Evolutionary conservation across 2,888 invertebrate species (phyloP).

Genomic region (Hoplodrina blanda): DNA sequence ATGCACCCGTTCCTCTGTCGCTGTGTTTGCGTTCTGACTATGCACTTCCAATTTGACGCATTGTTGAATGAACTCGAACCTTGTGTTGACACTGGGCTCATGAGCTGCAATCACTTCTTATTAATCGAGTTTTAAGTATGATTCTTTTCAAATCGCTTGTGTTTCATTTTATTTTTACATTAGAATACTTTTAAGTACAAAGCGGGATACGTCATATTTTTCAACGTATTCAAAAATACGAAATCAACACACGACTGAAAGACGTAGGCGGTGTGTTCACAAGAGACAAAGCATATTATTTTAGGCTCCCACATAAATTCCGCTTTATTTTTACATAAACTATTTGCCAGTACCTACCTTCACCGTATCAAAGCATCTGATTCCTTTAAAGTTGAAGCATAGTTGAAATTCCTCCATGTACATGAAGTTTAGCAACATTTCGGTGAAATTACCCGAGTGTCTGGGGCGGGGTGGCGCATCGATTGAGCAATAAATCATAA

Average conservation of each 20-base stretch:
- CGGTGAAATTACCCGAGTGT: slow-evolving; percentile 79
- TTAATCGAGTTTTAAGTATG: slow-evolving; percentile 21
- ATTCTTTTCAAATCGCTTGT: background rate
- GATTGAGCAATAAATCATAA: slow-evolving; percentile 89
- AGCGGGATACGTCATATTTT: background rate
- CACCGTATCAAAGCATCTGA: slow-evolving; percentile 82
- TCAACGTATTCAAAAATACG: slow-evolving; percentile 8
- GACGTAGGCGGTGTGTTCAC: slow-evolving; percentile 17
- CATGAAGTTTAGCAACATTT: slow-evolving; percentile 82
- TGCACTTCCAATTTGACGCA: slow-evolving; percentile 75
- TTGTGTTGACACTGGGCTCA: slow-evolving; percentile 41
- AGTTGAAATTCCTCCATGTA: slow-evolving; percentile 84
- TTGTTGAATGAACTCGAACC: slow-evolving; percentile 70
- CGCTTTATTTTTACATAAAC: slow-evolving; percentile 61
- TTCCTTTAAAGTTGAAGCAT: slow-evolving; percentile 82
- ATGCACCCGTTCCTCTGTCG: slow-evolving; percentile 70
- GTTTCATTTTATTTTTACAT: background rate
- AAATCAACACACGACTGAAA: slow-evolving; percentile 15
- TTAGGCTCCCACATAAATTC: slow-evolving; percentile 55
- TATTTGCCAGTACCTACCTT: slow-evolving; percentile 62
- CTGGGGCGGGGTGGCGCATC: slow-evolving; percentile 75
- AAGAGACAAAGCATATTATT: slow-evolving; percentile 56
- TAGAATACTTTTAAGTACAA: background rate
- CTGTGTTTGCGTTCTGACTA: slow-evolving; percentile 76
- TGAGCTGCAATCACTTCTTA: slow-evolving; percentile 38